These are phyloP conservation scores for Maniola jurtina DNA, from an alignment of 1,140 invertebrate species.

Conservation along the genomic window DNA sequence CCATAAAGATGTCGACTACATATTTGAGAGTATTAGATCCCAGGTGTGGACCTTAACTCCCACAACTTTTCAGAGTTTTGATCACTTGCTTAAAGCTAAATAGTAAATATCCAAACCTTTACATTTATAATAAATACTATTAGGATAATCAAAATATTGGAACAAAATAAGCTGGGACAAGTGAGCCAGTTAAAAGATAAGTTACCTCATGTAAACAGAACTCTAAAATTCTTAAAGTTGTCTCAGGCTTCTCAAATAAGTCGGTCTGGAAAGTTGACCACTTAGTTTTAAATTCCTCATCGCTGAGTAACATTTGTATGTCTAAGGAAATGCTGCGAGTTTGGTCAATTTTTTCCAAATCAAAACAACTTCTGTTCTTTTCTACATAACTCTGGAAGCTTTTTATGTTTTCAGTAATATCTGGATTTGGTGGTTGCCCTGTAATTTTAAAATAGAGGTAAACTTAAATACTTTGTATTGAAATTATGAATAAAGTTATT, in stretches of 20 bases:
- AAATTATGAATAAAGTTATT: too few relatives aligned
- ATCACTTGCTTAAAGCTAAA: too few relatives aligned
- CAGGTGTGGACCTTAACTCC: too few relatives aligned
- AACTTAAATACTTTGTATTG: neutral
- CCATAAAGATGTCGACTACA: too few relatives aligned
- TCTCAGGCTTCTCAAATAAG: slow-evolving; percentile 82
- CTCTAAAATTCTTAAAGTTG: slow-evolving; percentile 83
- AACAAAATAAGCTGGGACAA: neutral
- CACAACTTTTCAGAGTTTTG: too few relatives aligned
- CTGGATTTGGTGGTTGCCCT: slow-evolving; percentile 77
- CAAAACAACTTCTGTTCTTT: slow-evolving; percentile 75
- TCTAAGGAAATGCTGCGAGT: slow-evolving; percentile 83
- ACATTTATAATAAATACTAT: too few relatives aligned
- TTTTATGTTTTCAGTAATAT: slow-evolving; percentile 76
- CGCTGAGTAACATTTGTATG: slow-evolving; percentile 80
- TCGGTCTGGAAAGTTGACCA: slow-evolving; percentile 84
- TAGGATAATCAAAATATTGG: too few relatives aligned
- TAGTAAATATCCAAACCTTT: too few relatives aligned
- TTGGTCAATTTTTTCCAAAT: slow-evolving; percentile 81
- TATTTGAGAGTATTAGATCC: too few relatives aligned
- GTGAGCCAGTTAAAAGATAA: slow-evolving; percentile 8
- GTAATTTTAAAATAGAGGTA: slow-evolving; percentile 40
- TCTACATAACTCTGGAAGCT: slow-evolving; percentile 79
- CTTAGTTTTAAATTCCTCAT: slow-evolving; percentile 79
- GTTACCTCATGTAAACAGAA: slow-evolving; percentile 86